phyloP scores from a whole-genome alignment of 53 echinoderm and acorn worm genomes.

The Mesocentrotus franciscanus region DNA sequence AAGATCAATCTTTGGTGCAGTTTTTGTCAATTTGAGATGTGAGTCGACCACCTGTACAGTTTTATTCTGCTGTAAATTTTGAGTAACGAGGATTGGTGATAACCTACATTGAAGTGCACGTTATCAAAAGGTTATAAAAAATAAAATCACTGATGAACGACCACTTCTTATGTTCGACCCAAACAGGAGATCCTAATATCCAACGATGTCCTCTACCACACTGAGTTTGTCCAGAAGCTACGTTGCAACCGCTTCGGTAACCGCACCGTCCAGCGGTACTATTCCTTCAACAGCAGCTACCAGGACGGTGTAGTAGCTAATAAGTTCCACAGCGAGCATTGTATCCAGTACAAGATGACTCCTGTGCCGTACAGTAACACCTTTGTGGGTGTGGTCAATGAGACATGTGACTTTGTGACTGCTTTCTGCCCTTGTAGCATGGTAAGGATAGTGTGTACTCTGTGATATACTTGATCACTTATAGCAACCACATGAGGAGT shows the following conservation, averaged over 20 bases:
- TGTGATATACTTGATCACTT: too few species aligned
- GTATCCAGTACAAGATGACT: constrained; percentile 94
- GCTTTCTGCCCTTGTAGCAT: constrained; percentile 98
- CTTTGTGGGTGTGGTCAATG: constrained; percentile 96
- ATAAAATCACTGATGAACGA: not conserved
- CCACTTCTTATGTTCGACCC: not conserved
- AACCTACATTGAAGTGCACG: not conserved
- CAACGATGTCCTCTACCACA: constrained; percentile 97
- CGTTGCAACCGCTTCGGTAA: constrained; percentile 95
- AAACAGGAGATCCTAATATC: constrained; percentile 91
- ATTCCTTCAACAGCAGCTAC: constrained; percentile 95
- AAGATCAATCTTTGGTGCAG: too few species aligned
- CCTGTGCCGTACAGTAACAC: constrained; percentile 91
- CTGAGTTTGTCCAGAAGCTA: constrained; percentile 90
- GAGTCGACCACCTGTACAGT: too few species aligned
- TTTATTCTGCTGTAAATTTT: not conserved
- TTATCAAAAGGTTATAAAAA: not conserved
- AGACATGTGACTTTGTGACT: constrained; percentile 94
- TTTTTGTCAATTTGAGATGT: too few species aligned
- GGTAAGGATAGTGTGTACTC: constrained; percentile 74
- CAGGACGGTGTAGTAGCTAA: constrained; percentile 86
- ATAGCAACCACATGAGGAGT: too few species aligned
- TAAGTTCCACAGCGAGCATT: constrained; percentile 93
- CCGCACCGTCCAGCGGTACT: constrained; percentile 95
- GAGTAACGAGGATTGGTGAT: not conserved